phyloP scores from a whole-genome alignment of 2,113 vertebrate species.

The Vulpes vulpes region DNA sequence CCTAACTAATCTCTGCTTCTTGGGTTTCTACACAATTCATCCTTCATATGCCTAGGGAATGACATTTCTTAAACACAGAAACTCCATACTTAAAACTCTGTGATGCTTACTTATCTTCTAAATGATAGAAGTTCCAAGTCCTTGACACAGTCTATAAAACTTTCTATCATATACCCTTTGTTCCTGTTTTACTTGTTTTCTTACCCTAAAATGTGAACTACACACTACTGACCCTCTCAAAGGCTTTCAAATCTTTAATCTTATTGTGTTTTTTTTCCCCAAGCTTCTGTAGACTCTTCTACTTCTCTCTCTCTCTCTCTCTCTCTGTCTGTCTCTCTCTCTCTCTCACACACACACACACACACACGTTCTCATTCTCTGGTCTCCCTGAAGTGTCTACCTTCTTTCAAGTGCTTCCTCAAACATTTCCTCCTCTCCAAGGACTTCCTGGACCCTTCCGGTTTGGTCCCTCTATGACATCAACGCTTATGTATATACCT shows the following conservation, averaged over 20 bases:
- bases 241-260: not conserved
- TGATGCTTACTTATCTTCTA: not conserved
- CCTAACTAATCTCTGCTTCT: not conserved
- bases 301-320: not conserved
- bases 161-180: not conserved
- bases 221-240: not conserved
- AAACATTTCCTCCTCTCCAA: not conserved
- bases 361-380: not conserved
- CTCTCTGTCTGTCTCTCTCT: too few relatives aligned
- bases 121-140: not conserved
- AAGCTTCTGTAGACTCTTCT: not conserved
- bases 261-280: not conserved
- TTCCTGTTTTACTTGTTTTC: not conserved
- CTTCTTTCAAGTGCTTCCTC: not conserved
- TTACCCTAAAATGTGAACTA: not conserved
- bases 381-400: not conserved
- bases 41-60: not conserved
- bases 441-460: not conserved
- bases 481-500: not conserved
- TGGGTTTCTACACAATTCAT: slow-evolving; percentile 7
- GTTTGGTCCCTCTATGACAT: not conserved
- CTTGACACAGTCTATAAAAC: not conserved
- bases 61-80: not conserved
- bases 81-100: not conserved
- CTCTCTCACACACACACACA: not conserved